phyloP scores from a whole-genome alignment of 2,797 vertebrate species.

The Sylvilagus floridanus region DNA sequence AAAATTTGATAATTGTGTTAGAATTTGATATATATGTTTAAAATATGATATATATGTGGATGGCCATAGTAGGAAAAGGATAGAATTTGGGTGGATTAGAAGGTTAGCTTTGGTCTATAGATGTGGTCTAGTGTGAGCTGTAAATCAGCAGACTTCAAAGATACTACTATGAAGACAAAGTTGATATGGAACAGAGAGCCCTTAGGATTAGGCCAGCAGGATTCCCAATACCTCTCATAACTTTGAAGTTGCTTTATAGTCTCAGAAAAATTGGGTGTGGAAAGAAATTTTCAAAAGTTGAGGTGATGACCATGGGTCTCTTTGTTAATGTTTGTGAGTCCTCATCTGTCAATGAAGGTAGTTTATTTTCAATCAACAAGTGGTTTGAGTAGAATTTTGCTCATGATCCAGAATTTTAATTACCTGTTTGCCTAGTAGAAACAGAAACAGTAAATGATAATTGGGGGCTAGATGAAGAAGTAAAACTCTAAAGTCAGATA shows the following conservation, averaged over 20 bases:
- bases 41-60: background rate
- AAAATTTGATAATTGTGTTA: background rate
- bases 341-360: constrained; percentile 11
- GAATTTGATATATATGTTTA: too few relatives aligned
- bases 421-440: background rate
- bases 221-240: background rate
- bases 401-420: constrained; percentile 13
- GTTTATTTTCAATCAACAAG: background rate
- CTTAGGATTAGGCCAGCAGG: background rate
- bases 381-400: constrained; percentile 38
- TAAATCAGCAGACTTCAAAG: constrained; percentile 36
- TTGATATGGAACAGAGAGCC: constrained; percentile 12
- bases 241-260: constrained; percentile 39
- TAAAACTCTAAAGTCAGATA: constrained; percentile 34
- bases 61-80: background rate
- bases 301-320: background rate
- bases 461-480: background rate
- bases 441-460: constrained; percentile 32
- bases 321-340: background rate
- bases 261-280: background rate
- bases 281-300: background rate
- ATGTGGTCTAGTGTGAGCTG: background rate
- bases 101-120: background rate
- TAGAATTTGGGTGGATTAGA: background rate
- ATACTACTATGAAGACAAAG: background rate